Percentiles rank a stretch among this genome's conserved stretches.
These are phyloP conservation scores for Germaria angustata DNA, from an alignment of 2,888 invertebrate genomes.

Conservation along the genomic window DNA sequence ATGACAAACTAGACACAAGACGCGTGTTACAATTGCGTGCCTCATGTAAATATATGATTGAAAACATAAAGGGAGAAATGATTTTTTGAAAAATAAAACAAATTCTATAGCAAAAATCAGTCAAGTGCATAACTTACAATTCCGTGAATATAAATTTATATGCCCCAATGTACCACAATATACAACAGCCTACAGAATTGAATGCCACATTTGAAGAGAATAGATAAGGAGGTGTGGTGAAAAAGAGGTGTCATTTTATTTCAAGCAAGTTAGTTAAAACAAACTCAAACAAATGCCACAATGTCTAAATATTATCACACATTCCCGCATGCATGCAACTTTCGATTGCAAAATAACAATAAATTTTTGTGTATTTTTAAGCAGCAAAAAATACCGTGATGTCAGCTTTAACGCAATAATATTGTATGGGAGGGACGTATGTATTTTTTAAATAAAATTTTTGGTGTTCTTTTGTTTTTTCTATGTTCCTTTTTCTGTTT, in stretches of 20 bases:
- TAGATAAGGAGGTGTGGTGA: neutral
- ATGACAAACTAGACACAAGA: slow-evolving; percentile 57
- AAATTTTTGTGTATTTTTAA: slow-evolving; percentile 50
- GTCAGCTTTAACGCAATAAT: slow-evolving; percentile 78
- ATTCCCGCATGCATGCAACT: slow-evolving; percentile 64
- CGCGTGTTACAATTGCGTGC: slow-evolving; percentile 64
- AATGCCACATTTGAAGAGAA: neutral
- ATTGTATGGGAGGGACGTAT: slow-evolving; percentile 46
- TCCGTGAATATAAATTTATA: slow-evolving; percentile 74
- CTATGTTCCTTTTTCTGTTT: neutral
- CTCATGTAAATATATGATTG: slow-evolving; percentile 4
- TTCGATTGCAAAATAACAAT: slow-evolving; percentile 59
- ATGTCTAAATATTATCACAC: slow-evolving; percentile 65
- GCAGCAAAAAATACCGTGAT: slow-evolving; percentile 76
- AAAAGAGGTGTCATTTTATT: neutral
- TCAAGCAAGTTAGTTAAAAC: slow-evolving; percentile 41
- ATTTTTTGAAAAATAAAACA: slow-evolving; percentile 13
- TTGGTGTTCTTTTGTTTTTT: neutral
- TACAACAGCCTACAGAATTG: slow-evolving; percentile 4
- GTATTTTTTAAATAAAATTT: too few species aligned
- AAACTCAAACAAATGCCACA: slow-evolving; percentile 63
- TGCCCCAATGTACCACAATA: neutral
- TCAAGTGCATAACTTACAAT: slow-evolving; percentile 79
- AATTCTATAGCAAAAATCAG: slow-evolving; percentile 70
- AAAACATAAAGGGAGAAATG: neutral